Conservation (phyloP, 2,888 invertebrate species). For the Caradrina clavipalpis region DNA sequence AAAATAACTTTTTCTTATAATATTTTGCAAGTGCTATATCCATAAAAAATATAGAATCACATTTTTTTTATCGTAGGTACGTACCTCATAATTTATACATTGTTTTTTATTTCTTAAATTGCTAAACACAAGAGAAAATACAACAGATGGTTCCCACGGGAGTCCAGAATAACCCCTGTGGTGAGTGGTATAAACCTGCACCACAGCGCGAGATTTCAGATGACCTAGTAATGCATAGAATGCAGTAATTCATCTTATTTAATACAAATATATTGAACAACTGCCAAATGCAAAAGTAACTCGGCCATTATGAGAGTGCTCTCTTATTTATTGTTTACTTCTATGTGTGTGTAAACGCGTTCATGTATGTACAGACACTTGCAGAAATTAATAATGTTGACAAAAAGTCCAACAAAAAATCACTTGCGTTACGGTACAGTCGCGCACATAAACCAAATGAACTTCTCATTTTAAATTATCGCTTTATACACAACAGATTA, state of each 20-base stretch:
- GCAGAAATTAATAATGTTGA: slow-evolving; percentile 61
- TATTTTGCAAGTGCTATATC: too few species aligned
- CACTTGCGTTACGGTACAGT: slow-evolving; percentile 47
- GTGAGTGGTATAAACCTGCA: slow-evolving; percentile 20
- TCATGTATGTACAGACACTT: slow-evolving; percentile 45
- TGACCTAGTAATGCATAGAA: slow-evolving; percentile 62
- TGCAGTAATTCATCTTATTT: slow-evolving; percentile 73
- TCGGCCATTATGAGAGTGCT: slow-evolving; percentile 62
- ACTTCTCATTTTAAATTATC: slow-evolving; percentile 35
- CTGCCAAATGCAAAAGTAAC: slow-evolving; percentile 77
- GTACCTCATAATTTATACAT: background rate
- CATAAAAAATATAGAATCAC: too few species aligned
- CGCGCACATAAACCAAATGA: slow-evolving; percentile 28
- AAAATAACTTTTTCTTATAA: too few species aligned
- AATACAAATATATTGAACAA: slow-evolving; percentile 76
- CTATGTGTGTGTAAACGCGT: slow-evolving; percentile 30
- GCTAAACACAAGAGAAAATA: background rate
- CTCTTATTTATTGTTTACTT: slow-evolving; percentile 61
- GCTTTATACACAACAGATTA: slow-evolving; percentile 23
- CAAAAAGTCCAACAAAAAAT: slow-evolving; percentile 52
- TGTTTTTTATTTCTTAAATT: background rate
- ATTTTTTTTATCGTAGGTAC: too few species aligned
- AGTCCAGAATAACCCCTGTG: slow-evolving; percentile 9
- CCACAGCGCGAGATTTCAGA: slow-evolving; percentile 45
- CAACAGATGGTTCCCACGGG: background rate